phyloP scores from a whole-genome alignment of 2,797 vertebrate species.

The Danio jaintianensis region DNA sequence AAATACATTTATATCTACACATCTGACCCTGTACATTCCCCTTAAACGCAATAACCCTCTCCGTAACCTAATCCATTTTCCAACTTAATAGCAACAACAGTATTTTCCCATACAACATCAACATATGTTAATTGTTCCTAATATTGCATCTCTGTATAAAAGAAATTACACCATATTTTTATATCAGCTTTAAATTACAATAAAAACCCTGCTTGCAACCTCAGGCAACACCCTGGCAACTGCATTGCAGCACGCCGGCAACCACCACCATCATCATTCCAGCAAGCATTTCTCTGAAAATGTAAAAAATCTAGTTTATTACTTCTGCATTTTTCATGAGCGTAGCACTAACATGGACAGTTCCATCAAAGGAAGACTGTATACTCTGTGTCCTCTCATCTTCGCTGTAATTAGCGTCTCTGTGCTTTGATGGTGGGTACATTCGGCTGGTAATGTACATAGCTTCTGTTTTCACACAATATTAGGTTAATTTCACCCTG shows the following conservation, averaged over 20 bases:
- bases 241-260: not conserved
- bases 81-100: no score
- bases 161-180: no score
- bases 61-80: no score
- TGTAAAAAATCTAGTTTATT: not conserved
- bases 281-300: conserved; percentile 3
- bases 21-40: no score
- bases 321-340: conserved; percentile 26
- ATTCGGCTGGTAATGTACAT: conserved; percentile 23
- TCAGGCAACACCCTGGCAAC: not conserved
- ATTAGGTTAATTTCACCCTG: conserved; percentile 32
- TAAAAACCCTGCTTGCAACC: not conserved
- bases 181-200: no score
- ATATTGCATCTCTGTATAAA: no score
- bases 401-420: conserved; percentile 44
- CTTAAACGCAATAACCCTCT: no score
- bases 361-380: conserved; percentile 29
- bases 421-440: conserved; percentile 33
- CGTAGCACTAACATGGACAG: conserved; percentile 7
- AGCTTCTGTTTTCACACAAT: conserved; percentile 19
- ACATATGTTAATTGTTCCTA: no score
- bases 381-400: conserved; percentile 25
- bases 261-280: not conserved
- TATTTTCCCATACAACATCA: no score
- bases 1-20: no score